A percentile compares a stretch with the other conserved stretches of the same genome.
Conservation (phyloP, 2,797 vertebrate species). For the Coendou prehensilis region DNA sequence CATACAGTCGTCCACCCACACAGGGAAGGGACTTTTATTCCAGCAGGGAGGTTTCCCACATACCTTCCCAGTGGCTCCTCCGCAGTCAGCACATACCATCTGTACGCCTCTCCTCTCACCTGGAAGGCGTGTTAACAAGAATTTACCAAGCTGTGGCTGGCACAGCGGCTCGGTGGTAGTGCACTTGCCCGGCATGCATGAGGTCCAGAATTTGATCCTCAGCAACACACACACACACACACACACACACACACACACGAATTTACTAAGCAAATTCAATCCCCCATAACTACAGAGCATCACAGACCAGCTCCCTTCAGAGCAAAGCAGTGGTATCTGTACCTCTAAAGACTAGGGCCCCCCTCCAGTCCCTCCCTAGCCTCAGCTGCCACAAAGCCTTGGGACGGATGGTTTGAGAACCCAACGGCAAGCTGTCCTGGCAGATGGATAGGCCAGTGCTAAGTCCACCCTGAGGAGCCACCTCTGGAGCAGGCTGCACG, state of each 20-base stretch:
- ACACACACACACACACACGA: not conserved
- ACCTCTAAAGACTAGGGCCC: not conserved
- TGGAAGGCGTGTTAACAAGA: not conserved
- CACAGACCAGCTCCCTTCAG: not conserved
- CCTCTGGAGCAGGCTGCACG: fast-evolving
- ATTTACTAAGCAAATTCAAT: not conserved
- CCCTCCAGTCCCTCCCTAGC: not conserved
- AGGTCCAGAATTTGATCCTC: not conserved
- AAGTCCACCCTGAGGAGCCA: not conserved
- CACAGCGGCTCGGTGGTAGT: not conserved
- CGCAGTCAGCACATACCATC: not conserved
- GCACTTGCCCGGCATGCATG: not conserved
- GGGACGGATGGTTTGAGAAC: not conserved
- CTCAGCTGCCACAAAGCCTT: not conserved
- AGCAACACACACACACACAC: not conserved
- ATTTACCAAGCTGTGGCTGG: not conserved
- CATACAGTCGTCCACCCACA: not conserved
- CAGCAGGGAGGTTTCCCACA: not conserved
- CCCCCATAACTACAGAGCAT: not conserved
- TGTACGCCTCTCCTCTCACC: not conserved
- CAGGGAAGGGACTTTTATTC: not conserved
- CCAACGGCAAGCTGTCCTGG: not conserved
- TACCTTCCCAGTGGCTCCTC: not conserved
- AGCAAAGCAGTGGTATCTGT: not conserved
- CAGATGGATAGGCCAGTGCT: no score